Evolutionary conservation across 2,888 invertebrate genomes (phyloP), one percentile per base, ranked within the genome.

Genomic region (Thyatira batis): DNA sequence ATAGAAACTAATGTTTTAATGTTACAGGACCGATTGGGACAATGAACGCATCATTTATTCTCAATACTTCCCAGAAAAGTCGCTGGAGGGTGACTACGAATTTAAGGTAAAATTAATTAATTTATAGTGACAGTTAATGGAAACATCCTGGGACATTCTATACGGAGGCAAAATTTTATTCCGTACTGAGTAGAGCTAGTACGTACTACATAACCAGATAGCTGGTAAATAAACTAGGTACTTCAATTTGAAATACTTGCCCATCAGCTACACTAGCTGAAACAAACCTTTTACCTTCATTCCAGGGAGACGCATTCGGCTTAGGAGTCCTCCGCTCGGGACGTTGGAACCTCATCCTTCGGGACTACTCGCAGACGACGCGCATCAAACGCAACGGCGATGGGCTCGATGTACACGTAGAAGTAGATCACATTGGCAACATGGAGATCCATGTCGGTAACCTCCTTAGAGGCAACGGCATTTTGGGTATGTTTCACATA

Each of bases 51-150:
- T 97, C 2, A 93, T 95, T 54, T 96, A 96, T 73, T 94, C 96
- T 0, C 97, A 97, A 82, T 95, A 95, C 78, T 97, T 97, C 78
- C 97, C 97, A 0, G 96, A 96, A 69, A 97, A 97, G 73, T 93
- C 92, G 72, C 85, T 97, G 1, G 90, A 93, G 53, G 97, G 97
- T 0, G 92, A 88, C 49, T 92, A 92, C 60, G 88, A 89, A 59
- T 92, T 89, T 63, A 85, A 87, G 82, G 91, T 89, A 78, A 59
- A 39, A 13, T 2, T n/a, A 21, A 27, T n/a, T n/a, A n/a, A n/a
- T n/a, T n/a, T n/a, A n/a, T n/a, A n/a, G n/a, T n/a, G n/a, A n/a
- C n/a, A n/a, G n/a, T n/a, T n/a, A n/a, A n/a, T n/a, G n/a, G n/a
- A n/a, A n/a, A n/a, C n/a, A n/a, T n/a, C n/a, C n/a, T n/a, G n/a